phyloP scores from a whole-genome alignment of 2,888 invertebrate genomes.

The Athrips mouffetella region DNA sequence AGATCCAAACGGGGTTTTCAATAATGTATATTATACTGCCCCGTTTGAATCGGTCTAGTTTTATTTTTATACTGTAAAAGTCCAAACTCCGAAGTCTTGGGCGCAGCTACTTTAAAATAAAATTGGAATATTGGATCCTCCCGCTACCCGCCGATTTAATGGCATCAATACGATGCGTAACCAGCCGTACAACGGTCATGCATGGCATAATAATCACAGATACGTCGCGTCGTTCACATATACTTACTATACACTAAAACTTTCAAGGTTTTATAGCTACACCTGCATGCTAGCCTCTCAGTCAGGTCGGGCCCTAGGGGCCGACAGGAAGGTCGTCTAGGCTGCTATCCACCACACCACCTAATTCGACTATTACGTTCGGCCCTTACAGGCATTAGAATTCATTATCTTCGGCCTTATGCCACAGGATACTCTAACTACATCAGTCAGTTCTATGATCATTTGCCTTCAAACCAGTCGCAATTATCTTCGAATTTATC shows the following conservation, averaged over 20 bases:
- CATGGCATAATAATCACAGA: conserved; percentile 5
- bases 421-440: conserved; percentile 12
- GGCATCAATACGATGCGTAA: neutral
- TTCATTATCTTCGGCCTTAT: conserved; percentile 28
- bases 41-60: too few species aligned
- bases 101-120: too few species aligned
- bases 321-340: neutral
- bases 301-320: neutral
- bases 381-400: conserved; percentile 5
- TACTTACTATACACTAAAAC: too few species aligned
- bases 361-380: conserved; percentile 5
- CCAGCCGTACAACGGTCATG: neutral
- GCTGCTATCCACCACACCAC: neutral
- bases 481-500: neutral
- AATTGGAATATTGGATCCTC: too few species aligned
- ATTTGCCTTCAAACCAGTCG: conserved; percentile 23
- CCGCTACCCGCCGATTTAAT: neutral
- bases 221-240: neutral
- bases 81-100: too few species aligned
- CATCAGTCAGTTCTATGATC: conserved; percentile 37
- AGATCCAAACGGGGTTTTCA: too few species aligned
- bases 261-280: neutral
- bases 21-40: too few species aligned
- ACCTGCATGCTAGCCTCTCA: neutral
- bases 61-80: too few species aligned